Base-by-base conservation (phyloP, 2,888 invertebrate species). In the Eilema griseolum region DNA sequence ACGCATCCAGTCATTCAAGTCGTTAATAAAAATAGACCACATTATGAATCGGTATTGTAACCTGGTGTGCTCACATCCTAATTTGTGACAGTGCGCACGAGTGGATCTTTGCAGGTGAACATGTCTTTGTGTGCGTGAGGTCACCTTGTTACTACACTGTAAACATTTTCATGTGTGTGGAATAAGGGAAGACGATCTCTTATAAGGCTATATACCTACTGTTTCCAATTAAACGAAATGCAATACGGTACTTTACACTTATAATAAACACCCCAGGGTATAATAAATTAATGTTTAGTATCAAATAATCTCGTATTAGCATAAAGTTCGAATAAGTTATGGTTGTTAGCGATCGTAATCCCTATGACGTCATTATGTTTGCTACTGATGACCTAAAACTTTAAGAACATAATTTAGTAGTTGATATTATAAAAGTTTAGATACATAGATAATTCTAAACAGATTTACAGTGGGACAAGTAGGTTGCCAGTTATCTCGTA, bases 71-170 rank as follows among this genome's bases (percentile, higher is more conserved):
- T 82, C 67, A 69, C 74, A 69, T 67, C 89, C 77, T 85, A 78
- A 82, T 74, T 83, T 88, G 92, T 92, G 94, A 94, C 94, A 94
- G 92, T 91, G 89, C 90, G 93, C 93, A 93, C 92, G 93, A 91
- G 94, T 92, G 86, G 88, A 83, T 88, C 85, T 88, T 89, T 89
- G 88, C 94, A 94, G 94, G 94, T 94, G 94, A 90, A 88, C 78
- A 56, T 59, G 20, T 63, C 62, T 11, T 1, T 82, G 95, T 94
- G 91, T 90, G 93, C 85, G 94, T 94, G 93, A 92, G 94, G 94
- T 95, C 94, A 93, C 77, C 84, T 80, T 75, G 83, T 92, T 61
- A 14, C 52, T 71, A 87, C 81, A 81, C 74, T 70, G 63, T 60
- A 67, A 23, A 24, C 3, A 52, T 73, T 61, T 73, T 61, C 31